Base-by-base conservation (phyloP, 2,797 vertebrate species). In the Cheirogaleus major region DNA sequence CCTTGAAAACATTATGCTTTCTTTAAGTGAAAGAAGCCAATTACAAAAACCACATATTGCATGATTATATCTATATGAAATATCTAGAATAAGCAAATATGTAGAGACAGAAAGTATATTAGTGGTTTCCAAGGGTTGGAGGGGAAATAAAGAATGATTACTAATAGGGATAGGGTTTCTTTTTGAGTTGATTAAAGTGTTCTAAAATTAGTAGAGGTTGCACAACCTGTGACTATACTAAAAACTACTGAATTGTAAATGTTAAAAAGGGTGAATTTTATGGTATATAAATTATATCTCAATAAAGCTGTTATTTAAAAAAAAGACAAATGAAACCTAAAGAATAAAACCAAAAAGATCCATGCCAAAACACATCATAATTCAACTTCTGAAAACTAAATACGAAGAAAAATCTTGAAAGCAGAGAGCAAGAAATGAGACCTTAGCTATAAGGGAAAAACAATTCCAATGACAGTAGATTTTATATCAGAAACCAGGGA, bases 121-220 rank as follows among this genome's bases (percentile, higher is more conserved):
- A 72, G 70, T 83, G 48, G 25, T 73, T 95, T 89, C 7, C 32
- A 82, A 84, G 32, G 35, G 55, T n/a, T 48, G 43, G 32, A 57
- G 65, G 27, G 69, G 32, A 79, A 50, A 76, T 81, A 65, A 10
- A 67, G 11, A 81, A n/a, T n/a, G 30, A 93, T 41, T 85, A 43
- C 20, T 50, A 73, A 30, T 22, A 79, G 32, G 41, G 41, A 52
- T 50, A 55, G 38, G 3, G 11, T 59, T 97, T 94, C 67, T 86
- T 93, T 95, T 15, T 43, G 57, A 78, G 11, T n/a, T 78, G 57
- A 91, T 81, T 13, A 94, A 94, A 84, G 25, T 61, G 23, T 61
- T 95, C 79, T 95, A 92, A 92, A 95, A 61, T 94, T 90, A 78
- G 59, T 93, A 32, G 91, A 83, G 48, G 20, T 93, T 81, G 30